phyloP scores from a whole-genome alignment of 1,140 invertebrate genomes.

The Papilio helenus region DNA sequence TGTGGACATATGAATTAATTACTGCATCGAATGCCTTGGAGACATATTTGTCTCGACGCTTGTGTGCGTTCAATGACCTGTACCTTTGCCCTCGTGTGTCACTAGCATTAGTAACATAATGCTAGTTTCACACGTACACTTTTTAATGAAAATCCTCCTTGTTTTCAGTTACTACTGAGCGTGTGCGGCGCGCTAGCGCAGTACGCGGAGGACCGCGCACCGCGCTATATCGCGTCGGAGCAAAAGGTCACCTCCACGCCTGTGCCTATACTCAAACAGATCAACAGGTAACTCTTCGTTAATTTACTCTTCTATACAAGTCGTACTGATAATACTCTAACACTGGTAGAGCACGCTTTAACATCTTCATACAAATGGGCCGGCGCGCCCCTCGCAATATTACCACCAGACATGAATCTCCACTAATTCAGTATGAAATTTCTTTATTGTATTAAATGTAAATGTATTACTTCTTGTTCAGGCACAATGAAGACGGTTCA shows the following conservation, averaged over 20 bases:
- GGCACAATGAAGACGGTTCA: slow-evolving; percentile 93
- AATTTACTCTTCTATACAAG: not conserved
- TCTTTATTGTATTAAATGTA: not conserved
- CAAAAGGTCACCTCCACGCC: slow-evolving; percentile 83
- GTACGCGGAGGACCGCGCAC: slow-evolving; percentile 82
- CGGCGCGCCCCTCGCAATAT: no score
- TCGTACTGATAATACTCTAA: no score
- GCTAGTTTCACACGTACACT: not conserved
- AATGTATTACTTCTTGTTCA: slow-evolving; percentile 61
- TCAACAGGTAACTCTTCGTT: slow-evolving; percentile 85
- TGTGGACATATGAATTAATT: no score
- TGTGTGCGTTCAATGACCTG: no score
- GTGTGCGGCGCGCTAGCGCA: slow-evolving; percentile 80
- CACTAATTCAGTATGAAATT: not conserved
- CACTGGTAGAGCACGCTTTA: no score
- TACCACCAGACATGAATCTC: no score
- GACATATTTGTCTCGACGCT: no score
- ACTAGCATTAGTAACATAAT: not conserved
- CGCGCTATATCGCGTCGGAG: slow-evolving; percentile 74
- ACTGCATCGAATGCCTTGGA: no score
- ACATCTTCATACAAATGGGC: no score
- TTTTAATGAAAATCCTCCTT: not conserved
- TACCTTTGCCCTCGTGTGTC: not conserved
- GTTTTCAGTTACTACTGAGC: slow-evolving; percentile 64
- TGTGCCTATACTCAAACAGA: slow-evolving; percentile 92